phyloP scores from a whole-genome alignment of 2,113 vertebrate species.

The Notarius quadriscutis region DNA sequence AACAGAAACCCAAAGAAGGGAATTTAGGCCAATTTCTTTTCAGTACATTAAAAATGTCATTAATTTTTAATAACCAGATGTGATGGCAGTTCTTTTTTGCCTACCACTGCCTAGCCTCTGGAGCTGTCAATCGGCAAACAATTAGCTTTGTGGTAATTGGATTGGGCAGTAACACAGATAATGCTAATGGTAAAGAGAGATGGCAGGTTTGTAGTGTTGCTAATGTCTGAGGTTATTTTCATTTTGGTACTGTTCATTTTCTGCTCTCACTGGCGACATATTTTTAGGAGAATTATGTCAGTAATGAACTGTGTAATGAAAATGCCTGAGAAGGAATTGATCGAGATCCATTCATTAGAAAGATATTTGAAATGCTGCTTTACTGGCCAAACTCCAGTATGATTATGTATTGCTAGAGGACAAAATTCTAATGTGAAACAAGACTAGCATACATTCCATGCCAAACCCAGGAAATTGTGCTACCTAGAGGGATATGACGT shows the following conservation, averaged over 20 bases:
- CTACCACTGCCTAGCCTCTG: slow-evolving; percentile 42
- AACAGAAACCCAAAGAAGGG: slow-evolving; percentile 54
- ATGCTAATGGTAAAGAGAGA: slow-evolving; percentile 48
- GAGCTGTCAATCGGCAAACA: slow-evolving; percentile 63
- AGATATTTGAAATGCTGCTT: slow-evolving; percentile 44
- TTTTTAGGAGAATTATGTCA: slow-evolving; percentile 47
- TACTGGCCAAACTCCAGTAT: slow-evolving; percentile 33
- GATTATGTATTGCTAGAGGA: slow-evolving; percentile 31
- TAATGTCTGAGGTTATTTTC: slow-evolving; percentile 44
- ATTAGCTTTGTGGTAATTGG: slow-evolving; percentile 62
- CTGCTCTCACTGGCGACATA: slow-evolving; percentile 42
- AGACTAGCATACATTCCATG: slow-evolving; percentile 19
- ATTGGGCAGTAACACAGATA: slow-evolving; percentile 52
- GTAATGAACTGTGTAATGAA: slow-evolving; percentile 59
- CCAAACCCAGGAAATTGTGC: slow-evolving; percentile 1
- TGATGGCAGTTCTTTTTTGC: slow-evolving; percentile 30
- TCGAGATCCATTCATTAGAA: slow-evolving; percentile 52
- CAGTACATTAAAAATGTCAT: slow-evolving; percentile 61
- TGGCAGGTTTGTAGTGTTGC: slow-evolving; percentile 22
- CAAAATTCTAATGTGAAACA: slow-evolving; percentile 42
- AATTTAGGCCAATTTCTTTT: slow-evolving; percentile 49
- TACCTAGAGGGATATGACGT: slow-evolving; percentile 4
- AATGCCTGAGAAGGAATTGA: slow-evolving; percentile 50
- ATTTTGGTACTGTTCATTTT: slow-evolving; percentile 45
- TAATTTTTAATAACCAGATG: slow-evolving; percentile 66